Conservation (phyloP, 64 coral and sea anemone genomes). For the Trachythela sp. region DNA sequence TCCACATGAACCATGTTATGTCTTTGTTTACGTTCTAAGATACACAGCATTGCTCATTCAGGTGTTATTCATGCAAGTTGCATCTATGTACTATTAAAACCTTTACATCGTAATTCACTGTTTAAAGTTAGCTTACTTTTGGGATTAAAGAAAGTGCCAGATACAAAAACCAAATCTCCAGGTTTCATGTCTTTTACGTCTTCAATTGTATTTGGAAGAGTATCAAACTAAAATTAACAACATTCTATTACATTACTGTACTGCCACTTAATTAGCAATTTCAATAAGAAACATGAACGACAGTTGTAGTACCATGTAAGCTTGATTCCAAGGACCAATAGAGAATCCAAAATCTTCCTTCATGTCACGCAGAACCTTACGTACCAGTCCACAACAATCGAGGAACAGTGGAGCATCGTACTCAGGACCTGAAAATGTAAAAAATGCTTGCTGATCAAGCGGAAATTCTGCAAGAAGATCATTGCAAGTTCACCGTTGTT, state of each 20-base stretch:
- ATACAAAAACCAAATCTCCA: constrained; percentile 92
- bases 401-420: constrained; percentile 81
- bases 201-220: constrained; percentile 59
- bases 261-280: neutral
- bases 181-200: constrained; percentile 70
- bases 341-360: constrained; percentile 88
- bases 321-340: constrained; percentile 93
- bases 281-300: neutral
- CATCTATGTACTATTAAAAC: too few species aligned
- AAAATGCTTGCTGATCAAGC: too few species aligned
- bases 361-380: constrained; percentile 68
- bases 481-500: too few species aligned
- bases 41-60: too few species aligned
- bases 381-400: constrained; percentile 90
- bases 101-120: too few species aligned
- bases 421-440: constrained; percentile 43
- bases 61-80: too few species aligned
- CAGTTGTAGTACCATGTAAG: constrained; percentile 64
- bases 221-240: constrained; percentile 71
- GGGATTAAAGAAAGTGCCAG: constrained; percentile 70
- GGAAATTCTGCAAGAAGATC: too few species aligned
- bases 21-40: constrained; percentile 48
- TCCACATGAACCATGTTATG: constrained; percentile 98
- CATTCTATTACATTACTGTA: neutral
- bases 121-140: constrained; percentile 56